phyloP scores from a whole-genome alignment of 2,113 vertebrate genomes.

The Plecotus auritus region DNA sequence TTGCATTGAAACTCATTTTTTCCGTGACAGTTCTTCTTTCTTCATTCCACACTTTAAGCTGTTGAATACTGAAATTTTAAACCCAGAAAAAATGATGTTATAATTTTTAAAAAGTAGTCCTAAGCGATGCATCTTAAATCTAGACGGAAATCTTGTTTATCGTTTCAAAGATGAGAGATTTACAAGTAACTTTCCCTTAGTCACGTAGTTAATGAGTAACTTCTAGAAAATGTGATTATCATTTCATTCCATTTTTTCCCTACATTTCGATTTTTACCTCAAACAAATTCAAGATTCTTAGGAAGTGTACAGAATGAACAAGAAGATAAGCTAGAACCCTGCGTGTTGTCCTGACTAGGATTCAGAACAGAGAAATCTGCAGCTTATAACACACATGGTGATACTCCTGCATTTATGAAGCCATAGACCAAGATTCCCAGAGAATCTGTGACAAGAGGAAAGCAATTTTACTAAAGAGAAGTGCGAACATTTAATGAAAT shows the following conservation, averaged over 20 bases:
- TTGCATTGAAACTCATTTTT: neutral
- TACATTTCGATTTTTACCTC: neutral
- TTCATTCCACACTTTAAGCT: neutral
- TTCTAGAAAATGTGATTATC: neutral
- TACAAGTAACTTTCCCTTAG: neutral
- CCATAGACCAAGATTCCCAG: neutral
- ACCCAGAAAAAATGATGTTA: neutral
- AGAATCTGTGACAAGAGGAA: neutral
- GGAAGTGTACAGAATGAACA: neutral
- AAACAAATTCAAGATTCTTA: neutral
- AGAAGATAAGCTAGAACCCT: neutral
- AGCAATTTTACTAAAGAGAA: neutral
- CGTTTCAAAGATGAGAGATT: neutral
- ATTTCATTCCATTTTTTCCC: neutral
- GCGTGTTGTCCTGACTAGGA: neutral
- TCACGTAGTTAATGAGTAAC: neutral
- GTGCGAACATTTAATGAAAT: neutral
- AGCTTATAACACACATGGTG: neutral
- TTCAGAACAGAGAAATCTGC: neutral
- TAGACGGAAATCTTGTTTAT: neutral
- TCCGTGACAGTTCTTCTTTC: neutral
- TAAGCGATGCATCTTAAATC: neutral
- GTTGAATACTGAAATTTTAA: neutral
- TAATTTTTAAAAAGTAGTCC: neutral
- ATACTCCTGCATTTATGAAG: neutral